These are phyloP conservation scores for Peromyscus attwateri DNA, from an alignment of 2,797 vertebrate species.

Conservation along the genomic window DNA sequence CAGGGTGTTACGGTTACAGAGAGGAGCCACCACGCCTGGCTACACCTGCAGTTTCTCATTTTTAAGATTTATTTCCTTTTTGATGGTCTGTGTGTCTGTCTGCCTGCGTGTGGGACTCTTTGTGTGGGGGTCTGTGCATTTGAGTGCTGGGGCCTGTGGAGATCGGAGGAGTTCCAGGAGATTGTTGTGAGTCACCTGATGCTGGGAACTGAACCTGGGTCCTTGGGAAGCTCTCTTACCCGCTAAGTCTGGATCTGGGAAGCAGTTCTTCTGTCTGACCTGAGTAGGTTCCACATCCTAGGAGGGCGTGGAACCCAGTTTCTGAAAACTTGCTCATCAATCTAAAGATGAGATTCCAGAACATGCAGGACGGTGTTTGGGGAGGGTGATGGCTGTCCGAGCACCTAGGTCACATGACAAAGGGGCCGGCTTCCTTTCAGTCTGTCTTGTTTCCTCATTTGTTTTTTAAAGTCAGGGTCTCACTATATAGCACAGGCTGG, in stretches of 20 bases:
- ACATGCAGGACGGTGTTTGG: background rate
- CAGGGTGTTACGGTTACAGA: no score
- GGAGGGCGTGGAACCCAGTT: background rate
- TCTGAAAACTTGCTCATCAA: background rate
- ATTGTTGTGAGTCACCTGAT: background rate
- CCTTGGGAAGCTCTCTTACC: background rate
- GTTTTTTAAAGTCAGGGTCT: no score
- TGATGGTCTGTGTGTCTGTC: background rate
- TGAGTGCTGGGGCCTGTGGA: background rate
- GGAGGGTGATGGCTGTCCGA: background rate
- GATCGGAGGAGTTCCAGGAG: background rate
- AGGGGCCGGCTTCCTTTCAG: background rate
- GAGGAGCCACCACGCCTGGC: background rate
- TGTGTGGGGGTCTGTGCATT: background rate
- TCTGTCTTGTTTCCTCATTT: background rate
- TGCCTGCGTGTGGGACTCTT: background rate
- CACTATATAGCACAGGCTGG: background rate
- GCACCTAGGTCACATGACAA: background rate
- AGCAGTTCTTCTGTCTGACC: background rate
- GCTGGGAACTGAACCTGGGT: background rate
- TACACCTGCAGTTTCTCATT: background rate
- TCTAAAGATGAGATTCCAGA: background rate
- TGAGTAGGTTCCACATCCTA: background rate
- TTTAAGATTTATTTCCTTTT: background rate
- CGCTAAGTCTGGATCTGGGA: background rate